phyloP scores from a whole-genome alignment of 1,140 invertebrate species.

The Caerostris extrusa region DNA sequence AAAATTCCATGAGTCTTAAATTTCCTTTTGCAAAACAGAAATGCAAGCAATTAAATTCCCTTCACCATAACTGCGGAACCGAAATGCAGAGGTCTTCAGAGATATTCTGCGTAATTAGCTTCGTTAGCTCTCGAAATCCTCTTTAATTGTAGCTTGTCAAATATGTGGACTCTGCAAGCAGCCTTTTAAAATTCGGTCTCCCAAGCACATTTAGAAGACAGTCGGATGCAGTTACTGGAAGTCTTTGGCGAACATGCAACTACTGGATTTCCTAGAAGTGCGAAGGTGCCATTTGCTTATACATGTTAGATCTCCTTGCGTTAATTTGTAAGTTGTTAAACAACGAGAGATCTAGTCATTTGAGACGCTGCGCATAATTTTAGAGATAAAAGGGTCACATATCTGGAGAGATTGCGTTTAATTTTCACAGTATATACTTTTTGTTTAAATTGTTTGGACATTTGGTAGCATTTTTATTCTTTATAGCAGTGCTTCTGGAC shows the following conservation, averaged over 20 bases:
- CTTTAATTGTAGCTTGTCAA: slow-evolving; percentile 61
- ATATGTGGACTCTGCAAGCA: slow-evolving; percentile 21
- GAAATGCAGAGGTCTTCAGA: background rate
- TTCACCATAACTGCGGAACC: background rate
- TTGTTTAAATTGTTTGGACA: too few species aligned
- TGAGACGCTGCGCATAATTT: too few species aligned
- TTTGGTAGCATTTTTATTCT: too few species aligned
- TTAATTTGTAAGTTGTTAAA: background rate
- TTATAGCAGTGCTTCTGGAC: too few species aligned
- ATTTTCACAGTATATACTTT: background rate
- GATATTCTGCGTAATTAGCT: slow-evolving; percentile 29
- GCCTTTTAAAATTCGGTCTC: slow-evolving; percentile 19
- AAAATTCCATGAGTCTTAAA: background rate
- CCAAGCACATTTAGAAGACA: background rate
- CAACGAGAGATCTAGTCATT: background rate
- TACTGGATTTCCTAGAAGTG: background rate
- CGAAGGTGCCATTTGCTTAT: background rate
- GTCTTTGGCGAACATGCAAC: background rate
- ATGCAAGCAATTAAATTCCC: slow-evolving; percentile 22
- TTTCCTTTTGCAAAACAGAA: background rate
- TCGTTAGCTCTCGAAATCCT: slow-evolving; percentile 47
- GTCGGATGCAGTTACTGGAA: background rate
- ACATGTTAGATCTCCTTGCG: background rate
- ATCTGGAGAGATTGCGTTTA: background rate
- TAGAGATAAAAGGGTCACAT: background rate